These are phyloP conservation scores for Cheilosia variabilis DNA, from an alignment of 2,888 invertebrate genomes.

Conservation along the genomic window DNA sequence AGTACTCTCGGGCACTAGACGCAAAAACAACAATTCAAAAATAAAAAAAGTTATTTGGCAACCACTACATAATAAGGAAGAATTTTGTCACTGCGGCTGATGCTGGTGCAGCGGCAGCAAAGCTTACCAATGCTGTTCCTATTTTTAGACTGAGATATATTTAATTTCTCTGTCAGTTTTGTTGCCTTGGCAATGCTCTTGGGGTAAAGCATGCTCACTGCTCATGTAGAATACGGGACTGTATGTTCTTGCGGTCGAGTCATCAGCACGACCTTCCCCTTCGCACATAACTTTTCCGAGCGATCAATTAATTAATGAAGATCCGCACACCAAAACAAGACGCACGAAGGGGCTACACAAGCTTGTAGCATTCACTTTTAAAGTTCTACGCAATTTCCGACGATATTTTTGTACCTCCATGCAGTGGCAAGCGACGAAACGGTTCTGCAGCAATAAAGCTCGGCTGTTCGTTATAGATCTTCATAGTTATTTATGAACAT, in stretches of 20 bases:
- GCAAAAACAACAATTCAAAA: constrained; percentile 23
- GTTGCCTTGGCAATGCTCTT: constrained; percentile 72
- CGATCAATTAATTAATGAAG: constrained; percentile 66
- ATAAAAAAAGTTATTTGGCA: constrained; percentile 42
- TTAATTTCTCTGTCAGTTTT: constrained; percentile 62
- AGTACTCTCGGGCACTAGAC: constrained; percentile 10
- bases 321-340: constrained; percentile 19
- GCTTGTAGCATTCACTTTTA: constrained; percentile 16
- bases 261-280: constrained; percentile 67
- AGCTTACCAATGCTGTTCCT: constrained; percentile 31
- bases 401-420: constrained; percentile 44
- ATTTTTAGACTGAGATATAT: constrained; percentile 61
- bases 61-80: constrained; percentile 47
- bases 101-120: constrained; percentile 15
- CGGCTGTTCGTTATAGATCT: constrained; percentile 9
- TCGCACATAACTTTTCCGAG: constrained; percentile 57
- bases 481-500: constrained; percentile 32
- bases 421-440: constrained; percentile 29
- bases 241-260: constrained; percentile 31
- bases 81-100: constrained; percentile 41
- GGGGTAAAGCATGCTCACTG: constrained; percentile 35
- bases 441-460: constrained; percentile 1
- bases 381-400: constrained; percentile 26
- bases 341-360: neutral
- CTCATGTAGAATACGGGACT: constrained; percentile 26